A percentile compares a stretch with the other conserved stretches of the same genome.
These are phyloP conservation scores for Azorinus chamasolen DNA, from an alignment of 2,888 invertebrate species.

Conservation along the genomic window DNA sequence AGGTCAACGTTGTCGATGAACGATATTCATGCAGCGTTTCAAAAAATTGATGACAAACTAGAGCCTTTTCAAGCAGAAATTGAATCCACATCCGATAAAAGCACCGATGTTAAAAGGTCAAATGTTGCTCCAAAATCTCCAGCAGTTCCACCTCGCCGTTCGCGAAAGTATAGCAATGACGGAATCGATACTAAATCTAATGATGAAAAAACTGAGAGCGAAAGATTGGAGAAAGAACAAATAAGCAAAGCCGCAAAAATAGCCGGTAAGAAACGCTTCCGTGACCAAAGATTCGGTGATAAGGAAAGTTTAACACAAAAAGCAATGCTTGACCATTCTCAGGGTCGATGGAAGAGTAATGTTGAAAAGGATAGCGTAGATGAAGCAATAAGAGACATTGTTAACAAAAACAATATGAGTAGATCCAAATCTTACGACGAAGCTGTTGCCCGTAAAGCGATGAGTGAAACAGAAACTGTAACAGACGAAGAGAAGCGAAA, in stretches of 20 bases:
- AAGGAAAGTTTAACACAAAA: slow-evolving; percentile 69
- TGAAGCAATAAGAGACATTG: slow-evolving; percentile 75
- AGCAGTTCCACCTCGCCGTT: slow-evolving; percentile 46
- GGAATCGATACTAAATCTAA: slow-evolving; percentile 19
- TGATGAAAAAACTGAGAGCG: background rate
- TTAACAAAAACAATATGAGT: slow-evolving; percentile 76
- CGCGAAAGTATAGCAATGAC: slow-evolving; percentile 30
- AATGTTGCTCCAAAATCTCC: slow-evolving; percentile 57
- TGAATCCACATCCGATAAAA: background rate
- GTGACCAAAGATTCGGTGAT: slow-evolving; percentile 78
- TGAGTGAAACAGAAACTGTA: slow-evolving; percentile 59
- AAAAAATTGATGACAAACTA: slow-evolving; percentile 31
- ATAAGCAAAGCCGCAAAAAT: slow-evolving; percentile 76
- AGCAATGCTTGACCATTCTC: slow-evolving; percentile 58
- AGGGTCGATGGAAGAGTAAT: slow-evolving; percentile 77
- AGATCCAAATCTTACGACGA: slow-evolving; percentile 82
- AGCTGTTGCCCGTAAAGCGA: slow-evolving; percentile 76
- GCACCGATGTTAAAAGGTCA: slow-evolving; percentile 1
- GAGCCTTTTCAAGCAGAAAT: background rate
- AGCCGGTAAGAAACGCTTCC: slow-evolving; percentile 79
- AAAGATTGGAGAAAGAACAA: slow-evolving; percentile 44
- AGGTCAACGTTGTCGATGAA: slow-evolving; percentile 76
- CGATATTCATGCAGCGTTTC: slow-evolving; percentile 78
- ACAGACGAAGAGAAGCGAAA: slow-evolving; percentile 51
- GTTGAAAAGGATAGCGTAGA: slow-evolving; percentile 79